These are phyloP conservation scores for Cecidostiba fungosa DNA, from an alignment of 2,888 invertebrate species.

Conservation along the genomic window DNA sequence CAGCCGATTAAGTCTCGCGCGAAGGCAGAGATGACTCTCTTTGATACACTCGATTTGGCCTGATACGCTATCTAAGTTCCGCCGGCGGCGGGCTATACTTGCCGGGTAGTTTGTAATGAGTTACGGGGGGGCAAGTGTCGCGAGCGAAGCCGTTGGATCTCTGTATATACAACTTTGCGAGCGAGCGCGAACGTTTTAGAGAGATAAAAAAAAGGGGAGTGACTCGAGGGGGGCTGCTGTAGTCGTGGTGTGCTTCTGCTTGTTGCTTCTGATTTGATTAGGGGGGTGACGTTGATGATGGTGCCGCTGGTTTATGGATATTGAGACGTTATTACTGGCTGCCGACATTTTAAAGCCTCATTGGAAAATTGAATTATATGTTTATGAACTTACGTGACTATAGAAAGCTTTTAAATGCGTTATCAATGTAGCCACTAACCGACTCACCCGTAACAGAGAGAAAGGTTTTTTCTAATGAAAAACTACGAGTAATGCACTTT, in stretches of 20 bases:
- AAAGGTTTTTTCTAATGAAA: too few species aligned
- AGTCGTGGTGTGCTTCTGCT: background rate
- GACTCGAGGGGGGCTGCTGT: background rate
- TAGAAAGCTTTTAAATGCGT: too few species aligned
- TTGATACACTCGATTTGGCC: slow-evolving; percentile 58
- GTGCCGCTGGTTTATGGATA: background rate
- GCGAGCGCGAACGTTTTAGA: background rate
- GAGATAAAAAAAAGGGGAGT: background rate
- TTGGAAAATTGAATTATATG: too few species aligned
- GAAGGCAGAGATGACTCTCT: slow-evolving; percentile 37
- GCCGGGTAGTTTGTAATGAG: slow-evolving; percentile 53
- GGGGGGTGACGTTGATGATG: background rate
- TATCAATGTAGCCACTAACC: too few species aligned
- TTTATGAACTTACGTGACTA: too few species aligned
- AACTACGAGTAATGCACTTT: background rate
- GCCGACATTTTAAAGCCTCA: too few species aligned
- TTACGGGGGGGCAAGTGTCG: slow-evolving; percentile 34
- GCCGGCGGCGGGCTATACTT: slow-evolving; percentile 28
- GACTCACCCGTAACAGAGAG: too few species aligned
- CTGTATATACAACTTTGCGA: background rate
- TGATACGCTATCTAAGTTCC: slow-evolving; percentile 54
- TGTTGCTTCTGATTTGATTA: slow-evolving; percentile 18
- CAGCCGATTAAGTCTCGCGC: slow-evolving; percentile 45
- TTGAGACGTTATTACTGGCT: background rate
- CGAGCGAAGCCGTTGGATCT: background rate